Percentiles rank a stretch among this genome's conserved stretches.
These are phyloP conservation scores for Hypselothyrea guttata DNA, from an alignment of 2,888 invertebrate species.

Conservation along the genomic window DNA sequence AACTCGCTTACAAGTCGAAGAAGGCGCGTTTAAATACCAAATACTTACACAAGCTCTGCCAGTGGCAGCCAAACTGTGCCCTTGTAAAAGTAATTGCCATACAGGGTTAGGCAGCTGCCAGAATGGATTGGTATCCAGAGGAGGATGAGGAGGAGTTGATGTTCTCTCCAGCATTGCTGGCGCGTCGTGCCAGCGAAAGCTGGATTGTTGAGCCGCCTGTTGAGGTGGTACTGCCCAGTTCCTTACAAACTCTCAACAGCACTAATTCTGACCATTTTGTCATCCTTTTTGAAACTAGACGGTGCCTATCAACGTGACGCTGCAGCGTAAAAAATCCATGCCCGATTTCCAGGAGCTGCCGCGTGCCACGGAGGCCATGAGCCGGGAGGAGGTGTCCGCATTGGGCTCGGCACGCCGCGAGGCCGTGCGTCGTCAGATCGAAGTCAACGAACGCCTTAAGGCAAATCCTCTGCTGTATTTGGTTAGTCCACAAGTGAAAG, in stretches of 20 bases:
- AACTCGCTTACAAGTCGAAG: conserved; percentile 68
- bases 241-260: background rate
- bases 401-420: conserved; percentile 97
- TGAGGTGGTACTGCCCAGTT: conserved; percentile 86
- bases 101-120: background rate
- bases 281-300: conserved; percentile 87
- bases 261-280: conserved; percentile 12
- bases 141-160: conserved; percentile 93
- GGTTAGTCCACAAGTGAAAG: conserved; percentile 98
- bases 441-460: conserved; percentile 94
- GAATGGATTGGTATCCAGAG: conserved; percentile 90
- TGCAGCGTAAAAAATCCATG: conserved; percentile 97
- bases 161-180: conserved; percentile 93
- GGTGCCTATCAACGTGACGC: conserved; percentile 89
- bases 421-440: conserved; percentile 94
- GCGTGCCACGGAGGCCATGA: conserved; percentile 91
- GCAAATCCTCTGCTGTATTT: conserved; percentile 97
- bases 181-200: conserved; percentile 92
- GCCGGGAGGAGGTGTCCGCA: conserved; percentile 96
- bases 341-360: conserved; percentile 96
- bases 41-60: conserved; percentile 54
- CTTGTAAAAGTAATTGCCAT: background rate
- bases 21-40: conserved; percentile 38
- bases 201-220: conserved; percentile 94
- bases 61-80: conserved; percentile 13